Percentiles rank a stretch among this genome's conserved stretches.
phyloP scores from a whole-genome alignment of 1,140 invertebrate genomes.

The Drosophila takahashii region DNA sequence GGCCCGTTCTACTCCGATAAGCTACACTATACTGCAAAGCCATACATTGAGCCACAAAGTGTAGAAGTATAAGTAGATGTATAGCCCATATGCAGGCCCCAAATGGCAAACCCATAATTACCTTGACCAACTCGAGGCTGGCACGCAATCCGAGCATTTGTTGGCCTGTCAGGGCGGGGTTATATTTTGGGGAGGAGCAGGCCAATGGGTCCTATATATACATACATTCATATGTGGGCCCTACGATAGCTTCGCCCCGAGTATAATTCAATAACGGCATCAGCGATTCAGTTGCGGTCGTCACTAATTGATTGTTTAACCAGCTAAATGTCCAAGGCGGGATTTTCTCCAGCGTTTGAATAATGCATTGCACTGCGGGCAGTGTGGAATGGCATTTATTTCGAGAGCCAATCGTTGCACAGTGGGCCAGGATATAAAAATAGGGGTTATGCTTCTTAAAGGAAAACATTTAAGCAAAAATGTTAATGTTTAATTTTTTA shows the following conservation, averaged over 20 bases:
- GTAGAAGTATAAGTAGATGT: constrained; percentile 11
- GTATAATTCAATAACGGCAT: constrained; percentile 74
- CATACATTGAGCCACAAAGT: constrained; percentile 25
- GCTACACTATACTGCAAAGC: constrained; percentile 13
- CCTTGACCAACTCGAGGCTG: constrained; percentile 26
- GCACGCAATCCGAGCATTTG: constrained; percentile 77
- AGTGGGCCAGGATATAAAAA: constrained; percentile 5
- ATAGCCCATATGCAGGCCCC: constrained; percentile 41
- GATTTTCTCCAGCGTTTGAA: constrained; percentile 53
- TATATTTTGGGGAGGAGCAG: constrained; percentile 3
- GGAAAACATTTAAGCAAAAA: too few species aligned
- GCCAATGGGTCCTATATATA: background rate
- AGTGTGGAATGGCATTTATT: constrained; percentile 23
- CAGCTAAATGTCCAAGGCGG: constrained; percentile 58
- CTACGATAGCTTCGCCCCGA: constrained; percentile 9
- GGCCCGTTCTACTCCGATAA: background rate
- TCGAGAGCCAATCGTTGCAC: background rate
- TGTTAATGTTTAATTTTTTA: too few species aligned
- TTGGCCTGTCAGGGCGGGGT: constrained; percentile 19
- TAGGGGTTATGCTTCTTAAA: too few species aligned
- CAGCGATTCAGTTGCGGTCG: constrained; percentile 58
- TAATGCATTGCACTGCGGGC: constrained; percentile 59
- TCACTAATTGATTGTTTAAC: constrained; percentile 75
- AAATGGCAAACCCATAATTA: constrained; percentile 71
- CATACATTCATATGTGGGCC: constrained; percentile 1